Base-by-base conservation (phyloP, 2,797 vertebrate genomes). In the Netta rufina region DNA sequence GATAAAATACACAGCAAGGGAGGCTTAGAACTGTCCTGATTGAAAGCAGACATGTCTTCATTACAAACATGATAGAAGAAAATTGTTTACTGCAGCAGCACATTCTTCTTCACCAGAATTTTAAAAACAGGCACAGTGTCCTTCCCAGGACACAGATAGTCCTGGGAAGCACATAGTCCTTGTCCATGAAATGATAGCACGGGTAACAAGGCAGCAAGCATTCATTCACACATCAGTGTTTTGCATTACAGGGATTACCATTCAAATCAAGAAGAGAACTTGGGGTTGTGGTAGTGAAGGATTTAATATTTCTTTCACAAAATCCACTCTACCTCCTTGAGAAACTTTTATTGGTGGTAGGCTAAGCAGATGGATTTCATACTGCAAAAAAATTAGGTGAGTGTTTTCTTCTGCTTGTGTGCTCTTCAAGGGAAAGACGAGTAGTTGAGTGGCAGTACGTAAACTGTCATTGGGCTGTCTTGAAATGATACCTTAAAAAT, bases 41-140 rank as follows among this genome's bases (percentile, higher is more conserved):
- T 75, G 89, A 94, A 93, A 95, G 65, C 94, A 95, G 85, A 53
- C 66, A 11, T 13, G 60, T 41, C 82, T 82, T 91, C 20, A 27
- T 95, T 95, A 87, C 86, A 92, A 77, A 74, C 74, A 54, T 73
- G 80, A 80, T 58, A 84, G 80, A 66, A 74, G 74, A 75, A 89
- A 62, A 69, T 61, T 13, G 43, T 88, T 91, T 47, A 54, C 54
- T 89, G 62, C n/a, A 81, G 62, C 25, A 70, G 62, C 62, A 53
- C 25, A 15, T 53, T 72, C 53, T 65, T 62, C 85, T 45, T 84
- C 57, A 76, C 82, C 64, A 79, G 54, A 76, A 77, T 76, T 54
- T 66, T 45, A 62, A 36, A 25, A 19, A 70, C 67, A 74, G 61
- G 41, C 83, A 58, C 61, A 20, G 60, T 24, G 61, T 51, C 49